Conservation (phyloP, 2,888 invertebrate species). For the Oithona nana region DNA sequence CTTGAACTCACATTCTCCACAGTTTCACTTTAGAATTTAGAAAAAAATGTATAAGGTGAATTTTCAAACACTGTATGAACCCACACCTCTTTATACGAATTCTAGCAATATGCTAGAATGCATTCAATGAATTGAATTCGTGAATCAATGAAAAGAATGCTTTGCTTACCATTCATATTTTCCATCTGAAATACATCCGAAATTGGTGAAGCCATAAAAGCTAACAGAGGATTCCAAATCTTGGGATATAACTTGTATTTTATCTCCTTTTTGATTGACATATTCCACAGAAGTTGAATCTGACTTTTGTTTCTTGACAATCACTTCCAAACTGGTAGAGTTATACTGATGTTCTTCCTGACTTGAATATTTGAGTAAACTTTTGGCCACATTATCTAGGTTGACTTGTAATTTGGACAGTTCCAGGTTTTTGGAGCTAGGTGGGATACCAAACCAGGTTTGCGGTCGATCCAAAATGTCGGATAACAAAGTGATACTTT, state of each 20-base stretch:
- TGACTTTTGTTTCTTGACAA: background rate
- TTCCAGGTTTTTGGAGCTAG: background rate
- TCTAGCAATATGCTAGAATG: too few species aligned
- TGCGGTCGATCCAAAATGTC: background rate
- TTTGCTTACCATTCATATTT: background rate
- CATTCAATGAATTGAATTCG: too few species aligned
- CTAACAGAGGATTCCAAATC: background rate
- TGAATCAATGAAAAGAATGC: too few species aligned
- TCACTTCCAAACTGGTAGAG: background rate
- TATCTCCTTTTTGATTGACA: too few species aligned
- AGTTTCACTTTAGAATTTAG: too few species aligned
- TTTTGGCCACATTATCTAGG: background rate
- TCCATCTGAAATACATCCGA: background rate
- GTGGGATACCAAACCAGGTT: conserved; percentile 4
- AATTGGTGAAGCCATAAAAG: background rate
- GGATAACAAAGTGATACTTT: background rate
- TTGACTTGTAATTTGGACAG: background rate
- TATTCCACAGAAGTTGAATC: background rate
- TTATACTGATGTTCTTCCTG: background rate
- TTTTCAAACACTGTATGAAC: too few species aligned
- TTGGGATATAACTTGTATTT: background rate
- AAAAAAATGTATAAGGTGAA: too few species aligned
- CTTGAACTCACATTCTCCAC: too few species aligned
- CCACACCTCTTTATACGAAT: too few species aligned
- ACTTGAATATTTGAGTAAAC: background rate